Conservation (phyloP, 1,140 invertebrate species). For the Bombus sibiricus region DNA sequence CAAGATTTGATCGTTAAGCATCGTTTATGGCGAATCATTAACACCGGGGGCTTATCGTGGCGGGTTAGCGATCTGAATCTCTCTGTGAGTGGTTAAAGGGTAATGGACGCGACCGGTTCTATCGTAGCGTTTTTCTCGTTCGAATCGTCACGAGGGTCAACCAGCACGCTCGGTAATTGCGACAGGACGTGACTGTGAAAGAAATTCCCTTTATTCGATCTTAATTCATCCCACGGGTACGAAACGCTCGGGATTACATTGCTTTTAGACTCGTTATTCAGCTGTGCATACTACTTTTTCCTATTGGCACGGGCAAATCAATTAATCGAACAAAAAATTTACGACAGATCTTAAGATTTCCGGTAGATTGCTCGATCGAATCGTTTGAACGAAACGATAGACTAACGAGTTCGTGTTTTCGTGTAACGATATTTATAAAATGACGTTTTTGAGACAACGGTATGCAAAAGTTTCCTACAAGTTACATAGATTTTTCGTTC, state of each 20-base stretch:
- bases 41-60: neutral
- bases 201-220: neutral
- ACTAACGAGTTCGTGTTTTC: neutral
- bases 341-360: neutral
- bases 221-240: neutral
- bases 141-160: neutral
- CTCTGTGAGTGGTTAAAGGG: neutral
- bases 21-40: constrained; percentile 23
- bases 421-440: neutral
- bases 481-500: neutral
- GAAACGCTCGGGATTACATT: constrained; percentile 1
- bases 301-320: neutral
- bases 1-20: constrained; percentile 10
- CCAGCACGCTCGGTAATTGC: neutral
- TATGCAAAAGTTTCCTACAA: neutral
- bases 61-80: constrained; percentile 1
- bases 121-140: neutral
- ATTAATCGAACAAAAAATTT: neutral
- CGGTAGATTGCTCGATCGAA: neutral
- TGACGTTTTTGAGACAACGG: neutral
- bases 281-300: neutral
- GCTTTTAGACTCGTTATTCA: constrained; percentile 8
- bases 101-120: neutral
- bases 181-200: constrained; percentile 19
- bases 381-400: neutral